Base-by-base conservation (phyloP, 2,888 invertebrate species). In the Blastobasis adustella region DNA sequence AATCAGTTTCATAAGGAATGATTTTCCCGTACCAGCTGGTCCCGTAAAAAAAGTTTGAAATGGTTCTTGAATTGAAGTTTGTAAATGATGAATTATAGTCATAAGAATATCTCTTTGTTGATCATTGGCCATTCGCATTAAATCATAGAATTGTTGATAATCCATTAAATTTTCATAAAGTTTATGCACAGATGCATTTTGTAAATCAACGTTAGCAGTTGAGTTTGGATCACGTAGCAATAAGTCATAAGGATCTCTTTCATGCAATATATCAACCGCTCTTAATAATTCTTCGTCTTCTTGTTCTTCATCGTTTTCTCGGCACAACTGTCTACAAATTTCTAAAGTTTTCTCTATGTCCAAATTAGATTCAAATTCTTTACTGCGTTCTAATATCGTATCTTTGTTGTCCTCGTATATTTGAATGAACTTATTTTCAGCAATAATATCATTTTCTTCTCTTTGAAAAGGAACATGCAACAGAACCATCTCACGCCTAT, bases 361-460 rank as follows among this genome's bases (percentile, higher is more conserved):
- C 36, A 65, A 55, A 58, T 63, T 60, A 48, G 57, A 57, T 59
- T 65, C 63, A 57, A 61, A 62, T 47, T 59, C 59, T 60, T 62
- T 54, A 39, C 61, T 59, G 39, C 61, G 55, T 57, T 62, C 55
- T 53, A 61, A 56, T 42, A 63, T 63, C 49, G 46, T 41, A 51
- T 63, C 53, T 61, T 69, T 60, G 52, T 74, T 71, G 7, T 69
- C 68, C 7, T 75, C 63, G 52, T 68, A 73, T 36, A 73, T 58
- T 56, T 58, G 51, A 45, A 72, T 56, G 55, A 66, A 76, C 57
- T 68, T 65, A 56, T 56, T 67, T 51, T 73, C 68, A 49, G 62
- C 69, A 38, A 78, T 38, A 64, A 80, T 60, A 39, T 79, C 73
- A 43, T 48, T 52, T 47, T 71, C 63, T 71, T 80, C 76, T 68